phyloP scores from a whole-genome alignment of 2,888 invertebrate genomes.

The Arrhopalites spinosus region DNA sequence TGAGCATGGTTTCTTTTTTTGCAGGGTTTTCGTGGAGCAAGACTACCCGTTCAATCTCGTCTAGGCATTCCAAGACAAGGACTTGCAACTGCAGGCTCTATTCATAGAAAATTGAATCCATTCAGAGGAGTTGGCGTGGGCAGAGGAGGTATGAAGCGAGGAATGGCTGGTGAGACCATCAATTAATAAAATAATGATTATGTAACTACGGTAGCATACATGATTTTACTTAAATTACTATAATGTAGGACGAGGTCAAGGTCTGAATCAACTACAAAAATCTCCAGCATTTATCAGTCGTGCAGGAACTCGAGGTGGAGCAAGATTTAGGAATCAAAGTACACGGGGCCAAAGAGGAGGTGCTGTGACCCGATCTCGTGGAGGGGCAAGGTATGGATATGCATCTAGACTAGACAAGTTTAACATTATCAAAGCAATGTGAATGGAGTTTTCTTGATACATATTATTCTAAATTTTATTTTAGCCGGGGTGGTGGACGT shows the following conservation, averaged over 20 bases:
- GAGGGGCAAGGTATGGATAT: background rate
- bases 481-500: background rate
- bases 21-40: background rate
- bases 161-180: background rate
- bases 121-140: background rate
- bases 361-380: background rate
- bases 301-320: background rate
- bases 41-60: slow-evolving; percentile 26
- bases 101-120: background rate
- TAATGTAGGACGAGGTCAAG: slow-evolving; percentile 11
- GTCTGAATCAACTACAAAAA: slow-evolving; percentile 29
- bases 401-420: no score
- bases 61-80: slow-evolving; percentile 13
- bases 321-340: background rate
- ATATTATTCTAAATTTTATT: background rate
- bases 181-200: background rate
- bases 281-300: slow-evolving; percentile 15
- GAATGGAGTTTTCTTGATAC: background rate
- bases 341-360: slow-evolving; percentile 7
- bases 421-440: no score
- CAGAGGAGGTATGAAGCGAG: slow-evolving; percentile 7
- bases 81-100: background rate
- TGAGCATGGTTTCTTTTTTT: background rate
- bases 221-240: background rate
- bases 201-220: background rate